phyloP scores from a whole-genome alignment of 2,888 invertebrate genomes.

The Tetropium fuscum region DNA sequence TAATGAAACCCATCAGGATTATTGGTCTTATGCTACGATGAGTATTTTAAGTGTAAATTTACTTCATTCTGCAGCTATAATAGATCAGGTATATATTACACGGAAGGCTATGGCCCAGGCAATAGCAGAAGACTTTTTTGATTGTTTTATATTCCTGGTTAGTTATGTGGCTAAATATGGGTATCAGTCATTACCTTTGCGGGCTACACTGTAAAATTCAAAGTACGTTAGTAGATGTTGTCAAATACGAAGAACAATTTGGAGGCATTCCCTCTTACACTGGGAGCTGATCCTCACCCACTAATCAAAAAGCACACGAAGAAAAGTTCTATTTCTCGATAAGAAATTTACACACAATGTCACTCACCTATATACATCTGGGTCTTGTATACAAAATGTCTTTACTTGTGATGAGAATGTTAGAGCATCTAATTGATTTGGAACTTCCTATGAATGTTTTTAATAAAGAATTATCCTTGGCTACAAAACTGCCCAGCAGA shows the following conservation, averaged over 20 bases:
- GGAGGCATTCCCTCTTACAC: conserved; percentile 81
- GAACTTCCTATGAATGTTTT: conserved; percentile 95
- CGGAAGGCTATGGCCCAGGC: conserved; percentile 94
- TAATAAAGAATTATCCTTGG: conserved; percentile 95
- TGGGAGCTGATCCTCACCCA: conserved; percentile 70
- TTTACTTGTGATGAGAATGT: conserved; percentile 93
- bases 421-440: conserved; percentile 95
- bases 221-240: conserved; percentile 83
- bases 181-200: conserved; percentile 91
- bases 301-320: conserved; percentile 71
- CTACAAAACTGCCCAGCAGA: conserved; percentile 90
- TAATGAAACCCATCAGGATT: conserved; percentile 90
- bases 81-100: conserved; percentile 92
- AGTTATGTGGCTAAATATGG: conserved; percentile 96
- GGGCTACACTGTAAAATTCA: conserved; percentile 92
- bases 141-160: conserved; percentile 98
- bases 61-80: conserved; percentile 89
- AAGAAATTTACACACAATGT: conserved; percentile 90
- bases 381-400: conserved; percentile 94
- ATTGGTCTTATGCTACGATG: conserved; percentile 94
- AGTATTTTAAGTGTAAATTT: conserved; percentile 93
- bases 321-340: conserved; percentile 92
- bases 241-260: conserved; percentile 81
- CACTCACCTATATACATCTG: too few relatives aligned
- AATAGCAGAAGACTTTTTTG: conserved; percentile 99